Evolutionary conservation across 2,888 invertebrate species (phyloP).

Genomic region (Dynastes grantii): DNA sequence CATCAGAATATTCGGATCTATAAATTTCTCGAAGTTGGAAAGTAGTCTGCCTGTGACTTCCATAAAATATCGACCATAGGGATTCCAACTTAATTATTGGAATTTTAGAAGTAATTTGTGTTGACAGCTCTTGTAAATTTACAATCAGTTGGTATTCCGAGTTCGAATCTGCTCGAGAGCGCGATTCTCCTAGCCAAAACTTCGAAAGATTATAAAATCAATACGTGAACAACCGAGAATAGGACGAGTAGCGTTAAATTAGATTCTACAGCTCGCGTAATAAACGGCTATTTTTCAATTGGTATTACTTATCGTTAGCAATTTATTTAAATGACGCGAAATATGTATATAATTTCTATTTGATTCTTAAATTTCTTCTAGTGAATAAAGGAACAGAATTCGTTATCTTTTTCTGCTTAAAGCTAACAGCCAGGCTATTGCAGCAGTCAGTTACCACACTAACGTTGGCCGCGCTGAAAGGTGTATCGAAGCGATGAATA

Average conservation of each 20-base stretch:
- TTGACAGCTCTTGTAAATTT: slow-evolving; percentile 35
- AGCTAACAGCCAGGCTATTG: not conserved
- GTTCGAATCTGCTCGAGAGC: not conserved
- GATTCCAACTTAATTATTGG: slow-evolving; percentile 36
- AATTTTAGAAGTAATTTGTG: slow-evolving; percentile 44
- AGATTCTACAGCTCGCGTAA: not conserved
- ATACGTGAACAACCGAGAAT: slow-evolving; percentile 8
- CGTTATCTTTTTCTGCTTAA: not conserved
- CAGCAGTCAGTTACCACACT: not conserved
- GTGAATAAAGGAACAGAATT: not conserved
- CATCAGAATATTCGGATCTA: slow-evolving; percentile 2
- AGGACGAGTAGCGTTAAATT: slow-evolving; percentile 1
- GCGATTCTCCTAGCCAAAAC: slow-evolving; percentile 16
- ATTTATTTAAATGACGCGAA: too few species aligned
- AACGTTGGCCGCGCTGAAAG: not conserved
- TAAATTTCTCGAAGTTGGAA: slow-evolving; percentile 19
- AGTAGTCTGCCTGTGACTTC: slow-evolving; percentile 12
- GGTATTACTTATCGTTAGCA: too few species aligned
- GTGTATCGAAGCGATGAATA: slow-evolving; percentile 21
- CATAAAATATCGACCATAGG: slow-evolving; percentile 39
- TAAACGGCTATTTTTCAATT: not conserved
- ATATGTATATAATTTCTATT: too few species aligned
- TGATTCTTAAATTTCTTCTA: not conserved
- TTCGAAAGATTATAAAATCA: slow-evolving; percentile 35
- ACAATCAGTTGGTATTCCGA: slow-evolving; percentile 9